A percentile compares a stretch with the other conserved stretches of the same genome.
These are phyloP conservation scores for Leptonema lineaticorne DNA, from an alignment of 1,140 invertebrate species.

Conservation along the genomic window DNA sequence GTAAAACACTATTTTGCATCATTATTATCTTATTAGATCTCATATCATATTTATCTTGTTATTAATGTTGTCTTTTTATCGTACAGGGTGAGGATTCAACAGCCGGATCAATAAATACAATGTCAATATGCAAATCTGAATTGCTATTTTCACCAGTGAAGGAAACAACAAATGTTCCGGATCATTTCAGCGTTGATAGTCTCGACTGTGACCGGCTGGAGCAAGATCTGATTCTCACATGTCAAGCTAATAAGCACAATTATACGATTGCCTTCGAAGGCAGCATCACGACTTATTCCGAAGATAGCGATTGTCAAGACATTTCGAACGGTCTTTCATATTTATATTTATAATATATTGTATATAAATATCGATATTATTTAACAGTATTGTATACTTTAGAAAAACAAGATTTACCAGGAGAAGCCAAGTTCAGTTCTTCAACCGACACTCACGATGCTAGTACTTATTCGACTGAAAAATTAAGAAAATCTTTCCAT, in stretches of 20 bases:
- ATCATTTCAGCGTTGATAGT: conserved; percentile 86
- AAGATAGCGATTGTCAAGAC: conserved; percentile 64
- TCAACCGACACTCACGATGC: conserved; percentile 28
- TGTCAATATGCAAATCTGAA: conserved; percentile 88
- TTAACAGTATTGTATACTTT: conserved; percentile 18
- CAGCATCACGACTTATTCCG: conserved; percentile 80
- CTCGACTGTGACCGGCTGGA: conserved; percentile 80
- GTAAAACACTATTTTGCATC: not conserved
- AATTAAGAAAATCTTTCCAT: conserved; percentile 33
- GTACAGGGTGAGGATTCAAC: conserved; percentile 69
- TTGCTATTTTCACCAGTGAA: conserved; percentile 88
- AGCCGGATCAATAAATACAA: conserved; percentile 71
- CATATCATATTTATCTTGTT: too few relatives aligned
- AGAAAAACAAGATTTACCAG: conserved; percentile 39
- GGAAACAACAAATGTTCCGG: conserved; percentile 68
- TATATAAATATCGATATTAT: conserved; percentile 1
- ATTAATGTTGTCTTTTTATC: not conserved
- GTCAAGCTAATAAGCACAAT: conserved; percentile 89
- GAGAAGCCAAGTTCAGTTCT: conserved; percentile 36
- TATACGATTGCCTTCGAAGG: conserved; percentile 94
- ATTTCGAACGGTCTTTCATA: conserved; percentile 30
- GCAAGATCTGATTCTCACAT: conserved; percentile 83
- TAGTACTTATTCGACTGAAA: conserved; percentile 25
- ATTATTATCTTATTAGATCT: too few relatives aligned
- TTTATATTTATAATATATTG: conserved; percentile 3